A percentile compares a stretch with the other conserved stretches of the same genome.
Evolutionary conservation across 2,797 vertebrate genomes (phyloP).

Genomic region (Gymnothorax javanicus): DNA sequence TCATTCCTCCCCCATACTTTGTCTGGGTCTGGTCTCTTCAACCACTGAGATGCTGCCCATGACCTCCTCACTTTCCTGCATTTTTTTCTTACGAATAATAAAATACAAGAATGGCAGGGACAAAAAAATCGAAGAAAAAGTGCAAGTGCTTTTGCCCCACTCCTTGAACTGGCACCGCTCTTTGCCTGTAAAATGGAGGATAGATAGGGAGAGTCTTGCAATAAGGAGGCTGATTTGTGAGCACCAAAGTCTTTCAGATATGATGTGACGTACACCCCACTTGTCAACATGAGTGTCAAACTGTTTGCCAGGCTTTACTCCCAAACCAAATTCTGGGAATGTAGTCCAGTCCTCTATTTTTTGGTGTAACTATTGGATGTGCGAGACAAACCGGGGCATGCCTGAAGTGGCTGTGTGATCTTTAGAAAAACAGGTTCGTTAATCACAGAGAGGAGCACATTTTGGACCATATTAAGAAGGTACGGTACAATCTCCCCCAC

Average conservation of each 20-base stretch:
- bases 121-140: background rate
- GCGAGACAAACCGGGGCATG: background rate
- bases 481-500: background rate
- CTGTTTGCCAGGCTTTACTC: background rate
- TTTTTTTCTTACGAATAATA: background rate
- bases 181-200: background rate
- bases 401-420: background rate
- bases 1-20: slow-evolving; percentile 22
- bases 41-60: background rate
- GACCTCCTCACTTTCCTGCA: background rate
- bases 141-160: background rate
- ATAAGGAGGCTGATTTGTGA: background rate
- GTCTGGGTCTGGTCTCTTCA: slow-evolving; percentile 18
- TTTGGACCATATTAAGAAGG: background rate
- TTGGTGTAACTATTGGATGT: background rate
- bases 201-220: background rate
- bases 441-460: background rate
- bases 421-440: background rate
- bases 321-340: background rate
- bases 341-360: background rate
- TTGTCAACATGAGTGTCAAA: background rate
- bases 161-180: slow-evolving; percentile 3
- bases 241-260: background rate
- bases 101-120: background rate
- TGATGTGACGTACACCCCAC: background rate